A percentile compares a stretch with the other conserved stretches of the same genome.
Conservation (phyloP, 2,113 vertebrate species). For the Accipiter cooperii region DNA sequence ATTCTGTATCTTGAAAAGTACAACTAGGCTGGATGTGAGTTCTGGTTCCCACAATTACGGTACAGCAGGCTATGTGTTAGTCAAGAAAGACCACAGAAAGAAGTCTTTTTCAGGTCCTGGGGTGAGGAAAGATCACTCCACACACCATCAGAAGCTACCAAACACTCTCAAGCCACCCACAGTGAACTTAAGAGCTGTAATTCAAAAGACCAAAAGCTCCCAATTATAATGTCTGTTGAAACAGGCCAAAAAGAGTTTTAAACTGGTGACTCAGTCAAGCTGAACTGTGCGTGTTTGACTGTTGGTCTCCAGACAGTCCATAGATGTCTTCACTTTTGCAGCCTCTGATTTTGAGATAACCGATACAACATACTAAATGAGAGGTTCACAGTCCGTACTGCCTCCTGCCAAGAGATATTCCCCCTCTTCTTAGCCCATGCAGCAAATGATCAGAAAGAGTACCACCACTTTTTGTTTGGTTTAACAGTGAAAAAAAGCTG, state of each 20-base stretch:
- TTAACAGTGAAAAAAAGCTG: rapidly evolving
- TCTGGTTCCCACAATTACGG: not conserved
- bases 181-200: not conserved
- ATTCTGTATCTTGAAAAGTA: not conserved
- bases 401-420: not conserved
- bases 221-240: not conserved
- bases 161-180: not conserved
- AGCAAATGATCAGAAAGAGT: not conserved
- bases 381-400: not conserved
- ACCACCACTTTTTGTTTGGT: not conserved
- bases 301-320: not conserved
- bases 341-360: not conserved
- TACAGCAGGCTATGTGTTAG: not conserved
- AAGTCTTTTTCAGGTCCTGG: not conserved
- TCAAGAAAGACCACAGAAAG: not conserved
- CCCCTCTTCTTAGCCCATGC: not conserved
- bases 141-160: not conserved
- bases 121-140: not conserved
- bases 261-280: not conserved
- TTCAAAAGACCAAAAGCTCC: not conserved
- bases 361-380: not conserved
- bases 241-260: not conserved
- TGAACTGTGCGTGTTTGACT: not conserved
- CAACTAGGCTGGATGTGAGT: not conserved
- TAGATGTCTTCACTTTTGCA: not conserved